Base-by-base conservation (phyloP, 1,140 invertebrate genomes). In the Bombyx mandarina region DNA sequence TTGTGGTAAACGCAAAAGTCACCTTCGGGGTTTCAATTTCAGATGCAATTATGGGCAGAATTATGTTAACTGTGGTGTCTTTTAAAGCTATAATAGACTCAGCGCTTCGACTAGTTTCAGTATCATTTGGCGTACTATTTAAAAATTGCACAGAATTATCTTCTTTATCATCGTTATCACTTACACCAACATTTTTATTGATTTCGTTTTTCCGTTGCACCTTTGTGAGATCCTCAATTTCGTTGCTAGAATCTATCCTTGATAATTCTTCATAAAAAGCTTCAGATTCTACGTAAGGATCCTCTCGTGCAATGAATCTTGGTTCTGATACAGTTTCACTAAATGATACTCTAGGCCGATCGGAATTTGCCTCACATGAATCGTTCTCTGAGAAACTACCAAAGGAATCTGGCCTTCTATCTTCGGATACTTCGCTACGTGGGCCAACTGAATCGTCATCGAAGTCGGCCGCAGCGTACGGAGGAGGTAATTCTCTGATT, bases 171-270 rank as follows among this genome's bases (percentile, higher is more conserved):
- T 69, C 56, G 18, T 67, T 56, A 59, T 72, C 70, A 52, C 59
- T 81, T 9, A 71, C 70, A 59, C 86, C 86, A 47, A 77, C 86
- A 51, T 53, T 79, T 69, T 73, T 86, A 62, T 89, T 89, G 42
- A 88, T 88, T 79, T 89, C 88, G 49, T 89, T 89, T 53, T 88
- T 89, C 58, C 79, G 72, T 65, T 87, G 84, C 18, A 89, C 77
- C 77, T 89, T 88, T 47, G 83, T 63, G 42, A 86, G 66, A 52
- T 85, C 76, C 56, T 88, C 80, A 55, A 77, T 71, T 69, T 89
- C 83, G 53, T 88, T 88, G 71, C 88, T 85, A 8, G 73, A 66
- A 63, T 85, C 81, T 7, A 68, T 71, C 62, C 70, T 65, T n/a
- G 76, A 73, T 54, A 79, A 66, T 56, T 85, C 79, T 46, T 75